Percentiles rank a stretch among this genome's conserved stretches.
These are phyloP conservation scores for Eonycteris spelaea DNA, from an alignment of 2,113 vertebrate species.

Conservation along the genomic window DNA sequence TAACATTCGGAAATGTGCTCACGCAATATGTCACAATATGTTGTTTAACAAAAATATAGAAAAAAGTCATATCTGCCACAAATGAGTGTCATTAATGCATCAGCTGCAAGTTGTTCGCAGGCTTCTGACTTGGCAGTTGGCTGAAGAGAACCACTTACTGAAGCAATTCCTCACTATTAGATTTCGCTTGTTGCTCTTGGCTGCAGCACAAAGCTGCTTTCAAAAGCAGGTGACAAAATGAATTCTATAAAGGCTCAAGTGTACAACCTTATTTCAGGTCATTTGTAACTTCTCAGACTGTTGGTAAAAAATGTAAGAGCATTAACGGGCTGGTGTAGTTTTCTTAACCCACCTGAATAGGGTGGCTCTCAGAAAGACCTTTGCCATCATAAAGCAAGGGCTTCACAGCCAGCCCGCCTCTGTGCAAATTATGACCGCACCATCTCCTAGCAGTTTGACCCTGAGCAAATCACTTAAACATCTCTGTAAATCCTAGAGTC, in stretches of 20 bases:
- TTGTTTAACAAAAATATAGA: slow-evolving; percentile 69
- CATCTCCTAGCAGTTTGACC: background rate
- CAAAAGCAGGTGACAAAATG: slow-evolving; percentile 62
- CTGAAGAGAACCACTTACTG: slow-evolving; percentile 37
- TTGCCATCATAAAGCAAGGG: background rate
- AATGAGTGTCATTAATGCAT: background rate
- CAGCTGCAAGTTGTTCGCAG: slow-evolving; percentile 27
- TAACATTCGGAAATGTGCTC: slow-evolving; percentile 63
- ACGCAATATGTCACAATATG: slow-evolving; percentile 62
- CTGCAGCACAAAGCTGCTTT: slow-evolving; percentile 43
- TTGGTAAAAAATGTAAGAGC: background rate
- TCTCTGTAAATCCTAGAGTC: background rate
- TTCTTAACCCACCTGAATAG: background rate
- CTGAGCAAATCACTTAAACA: background rate
- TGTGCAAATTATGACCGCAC: background rate
- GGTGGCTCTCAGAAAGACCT: background rate
- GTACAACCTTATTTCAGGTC: slow-evolving; percentile 20
- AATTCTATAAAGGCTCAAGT: slow-evolving; percentile 15
- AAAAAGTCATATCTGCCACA: slow-evolving; percentile 32
- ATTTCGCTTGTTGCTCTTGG: slow-evolving; percentile 55
- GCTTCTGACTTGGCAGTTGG: slow-evolving; percentile 55
- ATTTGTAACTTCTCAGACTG: slow-evolving; percentile 33
- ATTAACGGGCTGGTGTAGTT: background rate
- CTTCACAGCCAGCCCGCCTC: background rate
- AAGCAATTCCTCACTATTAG: slow-evolving; percentile 27